Evolutionary conservation across 2,888 invertebrate genomes (phyloP), one percentile per base, ranked within the genome.

Genomic region (Deroplatys truncata): DNA sequence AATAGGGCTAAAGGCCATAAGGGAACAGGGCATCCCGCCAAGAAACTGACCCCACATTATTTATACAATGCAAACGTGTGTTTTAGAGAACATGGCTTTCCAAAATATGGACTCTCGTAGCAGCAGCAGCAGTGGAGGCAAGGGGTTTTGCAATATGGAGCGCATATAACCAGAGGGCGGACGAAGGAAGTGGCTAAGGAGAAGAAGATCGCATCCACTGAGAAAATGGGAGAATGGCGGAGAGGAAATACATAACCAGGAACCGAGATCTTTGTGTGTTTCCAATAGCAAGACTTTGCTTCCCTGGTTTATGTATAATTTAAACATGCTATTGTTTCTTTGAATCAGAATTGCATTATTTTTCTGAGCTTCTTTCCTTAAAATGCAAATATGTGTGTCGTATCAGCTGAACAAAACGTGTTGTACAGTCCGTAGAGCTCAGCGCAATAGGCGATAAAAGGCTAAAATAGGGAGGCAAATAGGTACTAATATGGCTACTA

Each of bases 61-160:
- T 90, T 90, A 90, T 90, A 90, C 90, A 90, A 90, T 89, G 90
- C 90, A 86, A 90, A 88, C 90, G 90, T 90, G 90, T 90, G 90
- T 88, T 90, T 86, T 43, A 82, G 56, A 84, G 89, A 89, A 83
- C 88, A 85, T 35, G 84, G 87, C n/a, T 84, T 88, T 88, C 88
- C 84, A 86, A 89, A 89, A 89, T 89, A 89, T 89, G 89, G 87
- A 89, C 84, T 84, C n/a, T 31, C 82, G 85, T 84, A 35, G 29
- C 72, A 72, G 15, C 28, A 25, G 28, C 84, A 25, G 28, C 84
- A 25, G 49, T 8, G 31, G 31, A 15, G 35, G 82, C 82, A 28
- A 28, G 87, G 43, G 35, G 84, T 25, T 29, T 82, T 83, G 49
- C 89, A 89, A 89, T 89, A 89, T 89, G 89, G 89, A 72, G 84